A percentile compares a stretch with the other conserved stretches of the same genome.
phyloP scores from a whole-genome alignment of 1,140 invertebrate genomes.

The Sarcophaga bullata region DNA sequence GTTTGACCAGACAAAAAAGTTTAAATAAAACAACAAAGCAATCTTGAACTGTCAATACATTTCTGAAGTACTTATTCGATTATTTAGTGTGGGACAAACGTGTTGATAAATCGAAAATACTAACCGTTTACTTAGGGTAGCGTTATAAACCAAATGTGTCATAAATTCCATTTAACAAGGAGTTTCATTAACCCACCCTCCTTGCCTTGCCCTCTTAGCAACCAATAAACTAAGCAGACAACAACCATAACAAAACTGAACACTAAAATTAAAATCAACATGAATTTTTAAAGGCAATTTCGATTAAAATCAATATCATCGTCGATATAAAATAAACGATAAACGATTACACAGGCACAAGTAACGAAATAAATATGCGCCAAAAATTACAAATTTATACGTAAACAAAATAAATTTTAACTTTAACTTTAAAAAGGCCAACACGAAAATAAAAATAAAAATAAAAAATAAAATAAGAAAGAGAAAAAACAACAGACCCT shows the following conservation, averaged over 20 bases:
- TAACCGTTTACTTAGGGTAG: no score
- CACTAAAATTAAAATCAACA: conserved; percentile 26
- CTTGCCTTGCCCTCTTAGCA: background rate
- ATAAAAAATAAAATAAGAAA: no score
- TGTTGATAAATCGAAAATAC: no score
- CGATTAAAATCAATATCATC: conserved; percentile 48
- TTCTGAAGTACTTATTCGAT: no score
- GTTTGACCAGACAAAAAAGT: no score
- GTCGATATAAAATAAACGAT: conserved; percentile 21
- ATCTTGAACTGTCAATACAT: no score
- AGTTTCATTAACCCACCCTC: conserved; percentile 28
- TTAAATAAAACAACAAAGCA: no score
- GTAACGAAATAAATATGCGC: conserved; percentile 28
- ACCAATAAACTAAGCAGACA: background rate
- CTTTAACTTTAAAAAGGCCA: background rate
- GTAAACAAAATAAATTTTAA: conserved; percentile 37
- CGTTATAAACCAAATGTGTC: conserved; percentile 24
- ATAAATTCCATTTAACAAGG: conserved; percentile 35
- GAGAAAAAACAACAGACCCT: background rate
- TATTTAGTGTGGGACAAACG: no score
- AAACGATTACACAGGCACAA: background rate
- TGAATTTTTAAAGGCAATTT: conserved; percentile 45
- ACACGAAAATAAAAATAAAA: no score
- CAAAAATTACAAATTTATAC: conserved; percentile 41
- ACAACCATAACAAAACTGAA: no score